A percentile compares a stretch with the other conserved stretches of the same genome.
Conservation (phyloP, 2,797 vertebrate species). For the Lepilemur septentrionalis region DNA sequence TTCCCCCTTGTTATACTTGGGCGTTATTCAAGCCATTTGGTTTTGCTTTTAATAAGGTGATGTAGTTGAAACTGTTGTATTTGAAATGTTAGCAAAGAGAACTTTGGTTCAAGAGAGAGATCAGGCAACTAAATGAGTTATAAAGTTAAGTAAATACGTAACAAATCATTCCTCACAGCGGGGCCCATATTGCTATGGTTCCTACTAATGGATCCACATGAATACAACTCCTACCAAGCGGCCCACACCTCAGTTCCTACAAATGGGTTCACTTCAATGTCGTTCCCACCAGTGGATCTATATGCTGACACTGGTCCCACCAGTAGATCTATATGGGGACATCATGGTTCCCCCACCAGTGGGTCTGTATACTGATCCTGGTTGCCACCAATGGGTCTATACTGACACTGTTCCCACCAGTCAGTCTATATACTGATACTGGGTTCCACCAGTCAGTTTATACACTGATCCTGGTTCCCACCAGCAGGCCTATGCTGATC, state of each 20-base stretch:
- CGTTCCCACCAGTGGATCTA: neutral
- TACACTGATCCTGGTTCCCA: no score
- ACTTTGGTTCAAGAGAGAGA: neutral
- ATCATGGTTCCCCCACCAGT: no score
- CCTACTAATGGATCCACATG: neutral
- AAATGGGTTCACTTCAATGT: neutral
- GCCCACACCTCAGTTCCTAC: neutral
- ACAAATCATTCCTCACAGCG: neutral
- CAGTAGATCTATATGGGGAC: no score
- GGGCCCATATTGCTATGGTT: no score
- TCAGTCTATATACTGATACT: no score
- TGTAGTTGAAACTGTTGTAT: neutral
- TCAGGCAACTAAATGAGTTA: neutral
- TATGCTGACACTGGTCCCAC: no score
- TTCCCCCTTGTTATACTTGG: neutral
- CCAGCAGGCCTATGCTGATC: accelerated
- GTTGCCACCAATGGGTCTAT: no score
- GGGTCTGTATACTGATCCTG: no score
- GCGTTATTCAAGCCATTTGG: neutral
- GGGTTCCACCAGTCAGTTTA: no score
- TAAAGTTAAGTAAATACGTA: neutral
- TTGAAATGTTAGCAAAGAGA: neutral
- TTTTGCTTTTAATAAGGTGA: neutral
- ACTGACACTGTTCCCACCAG: no score
- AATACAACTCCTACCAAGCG: neutral